Percentiles rank a stretch among this genome's conserved stretches.
Evolutionary conservation across 2,113 vertebrate genomes (phyloP).

Genomic region (Malurus elegans): DNA sequence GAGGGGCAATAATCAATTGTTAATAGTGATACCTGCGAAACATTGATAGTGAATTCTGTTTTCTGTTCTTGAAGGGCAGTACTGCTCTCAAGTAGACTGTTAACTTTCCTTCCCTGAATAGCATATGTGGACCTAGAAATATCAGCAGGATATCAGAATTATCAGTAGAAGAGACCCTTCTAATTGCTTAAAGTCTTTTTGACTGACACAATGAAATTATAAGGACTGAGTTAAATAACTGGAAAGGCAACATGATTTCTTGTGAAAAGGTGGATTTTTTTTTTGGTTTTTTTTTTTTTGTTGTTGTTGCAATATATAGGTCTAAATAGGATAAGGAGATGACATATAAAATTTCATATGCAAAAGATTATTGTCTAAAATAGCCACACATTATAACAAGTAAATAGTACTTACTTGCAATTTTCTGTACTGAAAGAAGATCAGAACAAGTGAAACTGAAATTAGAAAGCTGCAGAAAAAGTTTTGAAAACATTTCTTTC

Average conservation of each 20-base stretch:
- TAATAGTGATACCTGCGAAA: background rate
- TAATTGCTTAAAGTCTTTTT: background rate
- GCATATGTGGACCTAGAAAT: background rate
- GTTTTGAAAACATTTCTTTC: background rate
- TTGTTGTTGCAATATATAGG: background rate
- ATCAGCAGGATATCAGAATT: background rate
- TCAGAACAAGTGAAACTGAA: background rate
- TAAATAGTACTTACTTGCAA: background rate
- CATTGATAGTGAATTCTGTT: fast-evolving
- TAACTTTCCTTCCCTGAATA: background rate
- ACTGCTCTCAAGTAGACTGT: background rate
- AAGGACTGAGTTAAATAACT: background rate
- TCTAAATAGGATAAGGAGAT: background rate
- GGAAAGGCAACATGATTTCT: background rate
- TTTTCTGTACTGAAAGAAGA: background rate
- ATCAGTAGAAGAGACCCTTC: background rate
- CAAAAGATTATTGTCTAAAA: background rate
- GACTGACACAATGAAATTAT: background rate
- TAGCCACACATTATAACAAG: no score
- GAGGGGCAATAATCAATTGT: background rate
- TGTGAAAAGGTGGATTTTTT: no score
- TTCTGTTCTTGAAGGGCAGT: background rate
- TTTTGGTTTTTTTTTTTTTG: no score
- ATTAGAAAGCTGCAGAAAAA: background rate
- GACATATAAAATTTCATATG: background rate